Conservation (phyloP, 2,888 invertebrate species). For the Adelphocoris suturalis region DNA sequence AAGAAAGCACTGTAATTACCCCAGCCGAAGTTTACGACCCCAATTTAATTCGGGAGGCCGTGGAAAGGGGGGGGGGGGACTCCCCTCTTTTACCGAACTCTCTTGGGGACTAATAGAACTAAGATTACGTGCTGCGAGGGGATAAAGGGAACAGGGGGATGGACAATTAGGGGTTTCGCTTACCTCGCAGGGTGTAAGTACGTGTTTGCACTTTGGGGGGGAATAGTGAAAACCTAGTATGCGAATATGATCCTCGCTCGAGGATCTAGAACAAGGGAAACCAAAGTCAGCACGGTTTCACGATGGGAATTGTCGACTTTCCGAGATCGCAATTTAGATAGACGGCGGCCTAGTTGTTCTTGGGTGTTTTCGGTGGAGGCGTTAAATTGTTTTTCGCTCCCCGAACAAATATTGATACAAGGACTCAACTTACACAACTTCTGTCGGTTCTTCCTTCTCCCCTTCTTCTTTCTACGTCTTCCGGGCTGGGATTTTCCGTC, state of each 20-base stretch:
- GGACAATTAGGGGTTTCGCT: constrained; percentile 38
- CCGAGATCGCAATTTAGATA: constrained; percentile 41
- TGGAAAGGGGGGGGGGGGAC: neutral
- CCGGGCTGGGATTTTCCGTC: constrained; percentile 5
- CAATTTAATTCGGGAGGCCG: constrained; percentile 39
- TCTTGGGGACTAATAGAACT: constrained; percentile 35
- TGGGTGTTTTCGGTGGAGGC: constrained; percentile 34
- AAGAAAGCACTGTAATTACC: neutral
- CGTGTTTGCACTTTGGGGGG: neutral
- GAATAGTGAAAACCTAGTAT: neutral
- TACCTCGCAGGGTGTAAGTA: neutral
- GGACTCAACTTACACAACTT: constrained; percentile 49
- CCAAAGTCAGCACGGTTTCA: neutral
- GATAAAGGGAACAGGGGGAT: neutral
- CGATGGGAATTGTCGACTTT: neutral
- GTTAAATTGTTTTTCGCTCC: constrained; percentile 40
- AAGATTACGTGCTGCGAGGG: neutral
- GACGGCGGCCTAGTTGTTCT: neutral
- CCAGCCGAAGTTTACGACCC: constrained; percentile 33
- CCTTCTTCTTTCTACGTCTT: neutral
- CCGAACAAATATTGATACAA: constrained; percentile 46
- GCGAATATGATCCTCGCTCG: neutral
- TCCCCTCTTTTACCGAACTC: neutral
- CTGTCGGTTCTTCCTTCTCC: neutral
- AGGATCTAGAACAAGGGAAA: neutral